Percentiles rank a stretch among this genome's conserved stretches.
Evolutionary conservation across 2,888 invertebrate species (phyloP).

Genomic region (Stenodera caucasica): DNA sequence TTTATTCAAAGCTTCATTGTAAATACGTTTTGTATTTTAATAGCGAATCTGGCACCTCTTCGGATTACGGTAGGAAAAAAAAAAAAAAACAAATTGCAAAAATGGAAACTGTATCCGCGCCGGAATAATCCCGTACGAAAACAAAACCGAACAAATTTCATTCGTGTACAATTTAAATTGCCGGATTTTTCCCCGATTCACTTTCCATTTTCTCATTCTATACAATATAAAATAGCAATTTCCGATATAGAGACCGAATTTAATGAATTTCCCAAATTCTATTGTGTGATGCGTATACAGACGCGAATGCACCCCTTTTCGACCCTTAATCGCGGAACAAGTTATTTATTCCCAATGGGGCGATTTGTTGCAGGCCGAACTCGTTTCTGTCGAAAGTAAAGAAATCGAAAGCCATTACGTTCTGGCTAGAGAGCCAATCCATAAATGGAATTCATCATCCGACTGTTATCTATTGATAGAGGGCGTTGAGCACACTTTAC

Average conservation of each 20-base stretch:
- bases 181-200: background rate
- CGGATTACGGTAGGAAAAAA: too few species aligned
- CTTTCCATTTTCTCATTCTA: background rate
- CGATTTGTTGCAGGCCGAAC: conserved; percentile 62
- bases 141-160: background rate
- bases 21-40: background rate
- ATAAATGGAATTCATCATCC: conserved; percentile 69
- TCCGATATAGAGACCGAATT: background rate
- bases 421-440: conserved; percentile 64
- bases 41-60: background rate
- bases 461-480: conserved; percentile 69
- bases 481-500: conserved; percentile 65
- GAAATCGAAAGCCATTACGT: conserved; percentile 73
- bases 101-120: background rate
- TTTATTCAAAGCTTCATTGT: background rate
- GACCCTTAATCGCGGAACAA: background rate
- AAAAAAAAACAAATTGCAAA: background rate
- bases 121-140: background rate
- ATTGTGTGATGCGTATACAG: too few species aligned
- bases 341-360: conserved; percentile 21
- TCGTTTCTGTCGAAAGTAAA: conserved; percentile 70
- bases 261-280: background rate
- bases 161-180: background rate
- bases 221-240: background rate
- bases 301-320: too few species aligned